Evolutionary conservation across 2,888 invertebrate species (phyloP).

Genomic region (Nemotelus nigrinus): DNA sequence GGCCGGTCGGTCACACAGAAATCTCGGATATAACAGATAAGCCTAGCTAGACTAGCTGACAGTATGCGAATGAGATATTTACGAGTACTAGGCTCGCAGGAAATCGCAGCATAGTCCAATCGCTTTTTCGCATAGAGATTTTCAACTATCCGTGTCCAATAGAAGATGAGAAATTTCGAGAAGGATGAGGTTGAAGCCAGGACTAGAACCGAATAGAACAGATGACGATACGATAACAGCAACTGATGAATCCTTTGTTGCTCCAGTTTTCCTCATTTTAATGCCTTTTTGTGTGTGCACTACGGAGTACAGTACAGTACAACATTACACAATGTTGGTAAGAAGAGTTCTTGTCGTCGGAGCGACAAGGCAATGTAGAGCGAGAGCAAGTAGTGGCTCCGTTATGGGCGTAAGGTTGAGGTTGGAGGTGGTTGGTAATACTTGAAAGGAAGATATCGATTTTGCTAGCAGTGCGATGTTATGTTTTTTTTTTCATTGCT

Average conservation of each 20-base stretch:
- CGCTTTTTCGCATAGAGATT: not conserved
- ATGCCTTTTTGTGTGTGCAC: conserved; percentile 27
- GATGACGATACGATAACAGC: conserved; percentile 11
- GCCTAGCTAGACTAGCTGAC: too few relatives aligned
- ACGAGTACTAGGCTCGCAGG: too few relatives aligned
- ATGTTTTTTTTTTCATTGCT: conserved; percentile 30
- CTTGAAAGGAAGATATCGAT: conserved; percentile 37
- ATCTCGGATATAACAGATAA: too few relatives aligned
- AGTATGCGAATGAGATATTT: too few relatives aligned
- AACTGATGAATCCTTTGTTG: conserved; percentile 40
- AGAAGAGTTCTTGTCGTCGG: conserved; percentile 6
- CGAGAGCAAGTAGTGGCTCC: not conserved
- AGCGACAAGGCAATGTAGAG: not conserved
- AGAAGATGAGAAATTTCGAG: conserved; percentile 13
- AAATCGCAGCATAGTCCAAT: too few relatives aligned
- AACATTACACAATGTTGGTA: conserved; percentile 9
- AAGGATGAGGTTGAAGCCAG: not conserved
- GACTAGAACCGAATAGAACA: not conserved
- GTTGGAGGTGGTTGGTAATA: conserved; percentile 9
- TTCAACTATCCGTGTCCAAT: not conserved
- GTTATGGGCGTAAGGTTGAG: not conserved
- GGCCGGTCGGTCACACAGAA: too few relatives aligned
- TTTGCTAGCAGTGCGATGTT: conserved; percentile 36
- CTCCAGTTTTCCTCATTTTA: conserved; percentile 39
- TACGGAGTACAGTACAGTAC: not conserved